Evolutionary conservation across 2,888 invertebrate genomes (phyloP).

Genomic region (Molanna angustata): DNA sequence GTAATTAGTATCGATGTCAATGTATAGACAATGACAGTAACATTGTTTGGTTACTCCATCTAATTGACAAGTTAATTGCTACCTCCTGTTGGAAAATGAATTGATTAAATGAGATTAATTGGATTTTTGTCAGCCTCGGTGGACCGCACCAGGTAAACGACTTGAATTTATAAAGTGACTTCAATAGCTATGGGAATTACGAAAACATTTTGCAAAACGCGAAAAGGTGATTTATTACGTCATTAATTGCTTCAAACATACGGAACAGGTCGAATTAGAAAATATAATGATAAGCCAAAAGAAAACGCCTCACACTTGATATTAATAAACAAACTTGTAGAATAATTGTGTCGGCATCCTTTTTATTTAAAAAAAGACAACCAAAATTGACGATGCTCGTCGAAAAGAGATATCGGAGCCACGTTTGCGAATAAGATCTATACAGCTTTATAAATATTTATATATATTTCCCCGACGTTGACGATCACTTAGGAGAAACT

Average conservation of each 20-base stretch:
- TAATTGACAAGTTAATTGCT: slow-evolving; percentile 17
- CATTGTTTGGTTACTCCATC: not conserved
- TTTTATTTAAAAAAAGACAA: too few relatives aligned
- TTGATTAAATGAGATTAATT: slow-evolving; percentile 14
- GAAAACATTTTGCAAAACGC: not conserved
- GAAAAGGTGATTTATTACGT: not conserved
- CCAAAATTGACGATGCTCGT: too few relatives aligned
- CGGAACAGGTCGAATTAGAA: too few relatives aligned
- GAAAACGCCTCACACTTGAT: too few relatives aligned
- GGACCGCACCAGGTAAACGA: not conserved
- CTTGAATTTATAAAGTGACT: not conserved
- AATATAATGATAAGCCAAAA: too few relatives aligned
- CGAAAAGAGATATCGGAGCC: too few relatives aligned
- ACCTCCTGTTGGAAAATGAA: slow-evolving; percentile 9
- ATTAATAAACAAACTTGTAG: too few relatives aligned
- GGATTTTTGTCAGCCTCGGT: slow-evolving; percentile 8
- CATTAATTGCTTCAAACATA: not conserved
- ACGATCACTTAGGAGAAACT: too few relatives aligned
- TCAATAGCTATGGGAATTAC: not conserved
- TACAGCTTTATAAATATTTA: too few relatives aligned
- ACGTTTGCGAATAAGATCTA: too few relatives aligned
- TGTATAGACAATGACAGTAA: not conserved
- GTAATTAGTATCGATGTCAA: not conserved
- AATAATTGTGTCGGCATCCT: too few relatives aligned
- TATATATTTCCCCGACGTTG: too few relatives aligned